Base-by-base conservation (phyloP, 2,888 invertebrate species). In the Pyralis farinalis region DNA sequence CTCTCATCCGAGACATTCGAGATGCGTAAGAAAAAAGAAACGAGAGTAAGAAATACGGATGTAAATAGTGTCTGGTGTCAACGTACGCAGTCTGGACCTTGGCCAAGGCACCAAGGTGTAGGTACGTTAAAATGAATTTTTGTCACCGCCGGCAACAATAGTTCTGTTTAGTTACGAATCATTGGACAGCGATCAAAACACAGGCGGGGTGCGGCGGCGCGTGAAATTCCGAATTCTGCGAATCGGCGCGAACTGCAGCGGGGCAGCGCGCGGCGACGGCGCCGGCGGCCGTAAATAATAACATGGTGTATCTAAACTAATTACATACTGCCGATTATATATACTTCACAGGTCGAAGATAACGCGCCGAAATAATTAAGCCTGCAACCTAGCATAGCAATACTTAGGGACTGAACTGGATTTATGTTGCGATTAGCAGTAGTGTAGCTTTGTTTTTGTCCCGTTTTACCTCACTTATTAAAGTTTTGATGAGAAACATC, bases 141-240 rank as follows among this genome's bases (percentile, higher is more conserved):
- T 37, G 37, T 37, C 29, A 37, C 37, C 12, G 30, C 21, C 12
- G 30, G 37, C 30, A 22, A 37, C 37, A 37, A 37, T 37, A 22
- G 21, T 22, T 10, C 21, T 37, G 16, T 32, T 38, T 33, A 12
- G 33, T 34, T 39, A 27, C 39, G 33, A 39, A 33, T 34, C 39
- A 39, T 33, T 27, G 39, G 39, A 20, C 27, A 20, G 25, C 20
- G 39, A 39, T 39, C 33, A 33, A 27, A 39, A 39, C 28, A 28
- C 9, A 32, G 32, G 12, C 31, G 31, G 31, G 32, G 32, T 20
- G 37, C 33, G 39, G 16, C 12, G 39, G 39, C 11, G 39, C 33
- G 39, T 33, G 37, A 25, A 25, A 25, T 25, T 25, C 25, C n/a
- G 25, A 25, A 25, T 25, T 25, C 25, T 25, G 25, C 25, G 25